A percentile compares a stretch with the other conserved stretches of the same genome.
Conservation (phyloP, 2,888 invertebrate genomes). For the Prosopocoilus inquinatus region DNA sequence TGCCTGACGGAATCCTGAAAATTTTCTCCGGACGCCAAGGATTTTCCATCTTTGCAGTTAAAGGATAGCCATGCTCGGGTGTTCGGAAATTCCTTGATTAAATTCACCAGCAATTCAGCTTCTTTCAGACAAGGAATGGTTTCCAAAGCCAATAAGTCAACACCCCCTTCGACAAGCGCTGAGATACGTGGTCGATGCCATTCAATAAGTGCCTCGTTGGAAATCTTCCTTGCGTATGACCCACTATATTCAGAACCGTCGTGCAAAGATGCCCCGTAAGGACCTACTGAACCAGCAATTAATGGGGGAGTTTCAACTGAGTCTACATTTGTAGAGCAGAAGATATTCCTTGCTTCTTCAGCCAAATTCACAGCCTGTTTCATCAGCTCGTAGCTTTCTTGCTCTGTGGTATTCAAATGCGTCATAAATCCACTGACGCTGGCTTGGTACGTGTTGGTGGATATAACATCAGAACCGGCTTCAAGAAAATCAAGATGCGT, state of each 20-base stretch:
- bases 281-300: slow-evolving; percentile 84
- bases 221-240: slow-evolving; percentile 63
- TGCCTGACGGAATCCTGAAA: slow-evolving; percentile 67
- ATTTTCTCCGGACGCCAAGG: slow-evolving; percentile 72
- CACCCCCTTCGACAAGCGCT: slow-evolving; percentile 71
- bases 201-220: slow-evolving; percentile 60
- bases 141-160: slow-evolving; percentile 81
- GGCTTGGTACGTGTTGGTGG: slow-evolving; percentile 85
- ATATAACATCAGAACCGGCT: slow-evolving; percentile 80
- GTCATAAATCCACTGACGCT: slow-evolving; percentile 71
- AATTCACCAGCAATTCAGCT: slow-evolving; percentile 73
- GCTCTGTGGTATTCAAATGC: slow-evolving; percentile 63
- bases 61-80: slow-evolving; percentile 83
- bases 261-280: slow-evolving; percentile 82
- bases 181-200: slow-evolving; percentile 80
- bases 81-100: slow-evolving; percentile 73
- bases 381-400: slow-evolving; percentile 67
- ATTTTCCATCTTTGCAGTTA: slow-evolving; percentile 68
- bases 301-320: slow-evolving; percentile 47
- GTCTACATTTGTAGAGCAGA: slow-evolving; percentile 56
- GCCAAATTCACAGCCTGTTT: slow-evolving; percentile 69
- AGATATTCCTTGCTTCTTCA: slow-evolving; percentile 63
- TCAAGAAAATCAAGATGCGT: slow-evolving; percentile 76
- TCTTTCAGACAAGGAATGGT: slow-evolving; percentile 82
- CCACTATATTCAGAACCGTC: slow-evolving; percentile 91